These are phyloP conservation scores for Wiebesia pumilae DNA, from an alignment of 1,140 invertebrate genomes.

Conservation along the genomic window DNA sequence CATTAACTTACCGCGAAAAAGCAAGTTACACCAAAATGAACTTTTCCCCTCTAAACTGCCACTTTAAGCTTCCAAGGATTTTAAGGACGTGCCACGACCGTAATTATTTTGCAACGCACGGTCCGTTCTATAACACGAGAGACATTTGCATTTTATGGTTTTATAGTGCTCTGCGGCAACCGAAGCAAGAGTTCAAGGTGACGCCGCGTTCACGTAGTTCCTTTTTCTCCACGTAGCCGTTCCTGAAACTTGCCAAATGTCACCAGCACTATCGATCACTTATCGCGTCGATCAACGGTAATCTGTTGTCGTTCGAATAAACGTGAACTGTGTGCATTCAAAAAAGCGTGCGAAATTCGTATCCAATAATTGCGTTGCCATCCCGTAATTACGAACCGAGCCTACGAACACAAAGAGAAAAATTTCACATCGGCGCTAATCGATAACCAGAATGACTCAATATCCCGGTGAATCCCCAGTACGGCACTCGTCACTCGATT, in stretches of 20 bases:
- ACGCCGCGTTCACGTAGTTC: background rate
- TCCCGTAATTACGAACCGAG: background rate
- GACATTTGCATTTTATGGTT: slow-evolving; percentile 8
- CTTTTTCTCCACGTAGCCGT: background rate
- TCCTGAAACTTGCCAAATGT: background rate
- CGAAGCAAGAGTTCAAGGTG: background rate
- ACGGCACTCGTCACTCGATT: background rate
- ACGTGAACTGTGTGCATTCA: too few relatives aligned
- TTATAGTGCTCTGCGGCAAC: background rate
- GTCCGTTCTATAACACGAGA: background rate
- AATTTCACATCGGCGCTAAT: background rate
- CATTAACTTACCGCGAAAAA: too few relatives aligned
- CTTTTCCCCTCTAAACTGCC: too few relatives aligned
- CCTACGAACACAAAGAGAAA: background rate
- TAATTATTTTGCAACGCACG: background rate
- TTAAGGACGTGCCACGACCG: background rate
- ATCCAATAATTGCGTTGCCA: background rate
- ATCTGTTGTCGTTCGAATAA: background rate
- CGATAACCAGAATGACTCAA: background rate
- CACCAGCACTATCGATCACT: background rate
- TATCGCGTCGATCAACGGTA: background rate
- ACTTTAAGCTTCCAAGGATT: too few relatives aligned
- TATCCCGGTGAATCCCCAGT: background rate
- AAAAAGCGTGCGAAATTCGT: background rate
- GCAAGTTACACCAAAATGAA: too few relatives aligned